phyloP scores from a whole-genome alignment of 2,888 invertebrate species.

The Troides helena region DNA sequence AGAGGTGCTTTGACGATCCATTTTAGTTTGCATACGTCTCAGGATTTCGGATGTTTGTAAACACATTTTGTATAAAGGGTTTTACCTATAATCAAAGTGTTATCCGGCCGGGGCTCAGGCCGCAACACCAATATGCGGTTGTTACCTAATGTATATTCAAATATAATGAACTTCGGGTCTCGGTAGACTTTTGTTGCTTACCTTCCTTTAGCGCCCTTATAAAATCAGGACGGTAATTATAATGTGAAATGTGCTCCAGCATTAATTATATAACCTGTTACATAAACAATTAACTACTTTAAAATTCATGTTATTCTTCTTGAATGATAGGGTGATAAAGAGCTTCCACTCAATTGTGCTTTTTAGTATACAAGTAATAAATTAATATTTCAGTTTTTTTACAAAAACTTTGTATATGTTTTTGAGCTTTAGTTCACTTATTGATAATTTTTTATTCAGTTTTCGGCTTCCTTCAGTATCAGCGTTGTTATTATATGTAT shows the following conservation, averaged over 20 bases:
- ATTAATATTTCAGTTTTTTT: no score
- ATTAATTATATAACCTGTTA: background rate
- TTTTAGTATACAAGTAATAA: no score
- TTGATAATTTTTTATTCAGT: no score
- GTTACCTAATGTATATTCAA: conserved; percentile 22
- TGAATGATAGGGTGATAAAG: background rate
- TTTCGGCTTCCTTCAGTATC: no score
- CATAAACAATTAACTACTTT: background rate
- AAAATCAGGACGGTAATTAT: background rate
- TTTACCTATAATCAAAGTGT: conserved; percentile 28
- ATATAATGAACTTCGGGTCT: conserved; percentile 21
- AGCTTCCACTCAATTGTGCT: no score
- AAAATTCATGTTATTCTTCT: background rate
- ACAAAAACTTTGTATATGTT: no score
- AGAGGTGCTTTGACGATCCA: background rate
- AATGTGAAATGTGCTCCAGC: background rate
- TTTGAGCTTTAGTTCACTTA: no score
- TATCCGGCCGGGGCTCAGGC: conserved; percentile 15
- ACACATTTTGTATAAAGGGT: conserved; percentile 26
- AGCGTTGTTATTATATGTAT: no score
- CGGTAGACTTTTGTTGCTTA: conserved; percentile 13
- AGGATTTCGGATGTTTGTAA: conserved; percentile 27
- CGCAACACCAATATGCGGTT: conserved; percentile 26
- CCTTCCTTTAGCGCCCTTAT: background rate
- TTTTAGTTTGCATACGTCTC: conserved; percentile 26